Conservation (phyloP, 2,113 vertebrate species). For the Apaloderma vittatum region DNA sequence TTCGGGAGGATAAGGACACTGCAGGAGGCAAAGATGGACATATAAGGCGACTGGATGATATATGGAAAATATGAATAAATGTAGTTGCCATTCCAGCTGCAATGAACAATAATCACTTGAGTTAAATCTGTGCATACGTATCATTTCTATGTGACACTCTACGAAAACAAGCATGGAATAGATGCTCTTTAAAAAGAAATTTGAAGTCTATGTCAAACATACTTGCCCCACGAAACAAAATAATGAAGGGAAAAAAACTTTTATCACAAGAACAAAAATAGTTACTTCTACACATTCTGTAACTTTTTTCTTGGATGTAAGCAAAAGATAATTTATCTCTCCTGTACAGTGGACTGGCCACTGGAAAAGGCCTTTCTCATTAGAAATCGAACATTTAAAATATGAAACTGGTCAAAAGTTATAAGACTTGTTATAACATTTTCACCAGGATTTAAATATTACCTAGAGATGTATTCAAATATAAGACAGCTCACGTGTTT, state of each 20-base stretch:
- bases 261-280: neutral
- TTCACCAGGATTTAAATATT: neutral
- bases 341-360: neutral
- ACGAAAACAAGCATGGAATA: slow-evolving; percentile 2
- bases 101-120: slow-evolving; percentile 32
- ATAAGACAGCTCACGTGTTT: neutral
- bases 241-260: neutral
- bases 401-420: neutral
- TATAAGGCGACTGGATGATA: slow-evolving; percentile 51
- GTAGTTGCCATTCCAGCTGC: slow-evolving; percentile 16
- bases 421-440: neutral
- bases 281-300: neutral
- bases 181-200: neutral
- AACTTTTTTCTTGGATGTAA: neutral
- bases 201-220: neutral
- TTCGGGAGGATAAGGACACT: neutral
- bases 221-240: neutral
- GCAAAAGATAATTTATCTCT: neutral
- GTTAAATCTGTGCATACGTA: neutral
- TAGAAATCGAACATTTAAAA: neutral
- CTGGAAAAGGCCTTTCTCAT: neutral
- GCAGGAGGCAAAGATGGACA: slow-evolving; percentile 58
- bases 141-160: slow-evolving; percentile 24
- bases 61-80: slow-evolving; percentile 68
- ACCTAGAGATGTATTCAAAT: neutral